Base-by-base conservation (phyloP, 1,140 invertebrate species). In the Pseudomyrmex flavicornis region DNA sequence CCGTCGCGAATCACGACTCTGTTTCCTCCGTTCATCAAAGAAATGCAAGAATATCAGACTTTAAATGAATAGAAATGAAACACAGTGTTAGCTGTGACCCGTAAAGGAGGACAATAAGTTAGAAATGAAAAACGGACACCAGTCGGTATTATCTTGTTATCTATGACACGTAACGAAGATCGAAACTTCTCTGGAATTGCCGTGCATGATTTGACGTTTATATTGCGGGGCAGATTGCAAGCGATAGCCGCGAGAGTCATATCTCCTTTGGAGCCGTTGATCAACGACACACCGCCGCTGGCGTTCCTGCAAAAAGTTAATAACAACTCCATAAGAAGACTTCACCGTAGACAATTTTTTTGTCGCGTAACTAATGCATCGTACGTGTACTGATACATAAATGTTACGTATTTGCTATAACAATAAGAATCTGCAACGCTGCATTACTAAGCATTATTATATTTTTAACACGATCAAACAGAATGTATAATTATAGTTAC, bases 231-330 rank as follows among this genome's bases (percentile, higher is more conserved):
- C 56, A 69, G 65, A 79, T 79, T 79, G 65, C 44, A 48, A 61
- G 15, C 54, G 54, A 72, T 69, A 69, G 20, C 46, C 15, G 7
- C 35, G 26, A 44, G 44, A 72, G 20, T 70, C 68, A 4, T 50
- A 72, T 61, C 22, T 80, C 46, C 22, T 61, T 50, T 9, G 54
- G 22, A 56, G 22, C 1, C 20, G 54, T 70, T 44, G 44, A 79
- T 79, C 54, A 58, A 61, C 44, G 56, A 59, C 44, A 59, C 48
- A 48, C 54, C 26, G 61, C 66, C 66, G 66, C 10, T 58, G 54
- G 20, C 20, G n/a, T 54, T 58, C 8, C 12, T n/a, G 56, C 56
- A 72, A 80, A 59, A 72, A 80, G 76, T 79, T 79, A 79, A 77
- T 77, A 77, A 76, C 22, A 76, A 12, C 62, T 77, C 13, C 26